Conservation (phyloP, 2,797 vertebrate species). For the Spheniscus humboldti region DNA sequence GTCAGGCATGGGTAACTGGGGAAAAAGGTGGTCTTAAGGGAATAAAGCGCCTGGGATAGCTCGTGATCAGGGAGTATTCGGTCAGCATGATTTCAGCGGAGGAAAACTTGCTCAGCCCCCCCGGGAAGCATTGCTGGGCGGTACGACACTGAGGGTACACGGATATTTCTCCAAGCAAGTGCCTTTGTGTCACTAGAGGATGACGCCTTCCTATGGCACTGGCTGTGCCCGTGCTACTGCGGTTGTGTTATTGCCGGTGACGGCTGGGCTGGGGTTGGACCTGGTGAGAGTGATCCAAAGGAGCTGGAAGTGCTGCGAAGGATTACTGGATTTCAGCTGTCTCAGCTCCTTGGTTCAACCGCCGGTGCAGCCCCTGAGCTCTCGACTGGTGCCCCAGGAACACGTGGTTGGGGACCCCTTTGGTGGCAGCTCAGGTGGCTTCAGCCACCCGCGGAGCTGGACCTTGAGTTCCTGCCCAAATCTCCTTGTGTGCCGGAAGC, state of each 20-base stretch:
- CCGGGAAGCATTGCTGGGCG: fast-evolving
- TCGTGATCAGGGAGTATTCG: neutral
- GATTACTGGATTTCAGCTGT: neutral
- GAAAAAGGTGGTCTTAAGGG: neutral
- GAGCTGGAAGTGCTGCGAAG: neutral
- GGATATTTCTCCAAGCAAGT: neutral
- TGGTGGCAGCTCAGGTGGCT: neutral
- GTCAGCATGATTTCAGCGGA: neutral
- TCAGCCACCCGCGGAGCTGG: neutral
- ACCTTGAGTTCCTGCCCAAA: neutral
- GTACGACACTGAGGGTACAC: fast-evolving
- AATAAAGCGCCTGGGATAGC: neutral
- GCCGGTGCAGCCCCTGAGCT: fast-evolving
- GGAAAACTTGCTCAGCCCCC: neutral
- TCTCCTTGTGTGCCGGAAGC: neutral
- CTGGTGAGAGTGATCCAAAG: fast-evolving
- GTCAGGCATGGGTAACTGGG: fast-evolving
- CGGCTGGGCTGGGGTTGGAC: neutral
- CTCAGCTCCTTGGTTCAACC: neutral
- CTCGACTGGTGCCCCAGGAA: fast-evolving
- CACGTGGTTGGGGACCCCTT: neutral
- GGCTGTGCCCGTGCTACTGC: neutral
- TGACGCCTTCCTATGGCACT: neutral
- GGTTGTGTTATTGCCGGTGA: fast-evolving
- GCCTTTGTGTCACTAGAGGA: neutral